Percentiles rank a stretch among this genome's conserved stretches.
Evolutionary conservation across 1,140 invertebrate genomes (phyloP).

Genomic region (Hestina assimilis): DNA sequence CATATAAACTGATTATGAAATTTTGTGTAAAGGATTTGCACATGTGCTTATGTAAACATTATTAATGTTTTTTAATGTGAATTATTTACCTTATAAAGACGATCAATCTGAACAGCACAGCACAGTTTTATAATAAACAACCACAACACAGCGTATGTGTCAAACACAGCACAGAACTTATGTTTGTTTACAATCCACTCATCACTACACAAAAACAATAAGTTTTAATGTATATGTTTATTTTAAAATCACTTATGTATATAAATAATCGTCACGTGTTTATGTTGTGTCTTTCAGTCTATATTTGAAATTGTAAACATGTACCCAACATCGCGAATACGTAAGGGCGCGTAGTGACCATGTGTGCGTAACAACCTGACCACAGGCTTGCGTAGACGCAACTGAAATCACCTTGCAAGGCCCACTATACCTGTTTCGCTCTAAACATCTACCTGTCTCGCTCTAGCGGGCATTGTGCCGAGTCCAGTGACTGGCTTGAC

Average conservation of each 20-base stretch:
- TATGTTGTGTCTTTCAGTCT: conserved; percentile 16
- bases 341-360: conserved; percentile 38
- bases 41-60: too few species aligned
- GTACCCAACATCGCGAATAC: conserved; percentile 44
- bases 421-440: conserved; percentile 62
- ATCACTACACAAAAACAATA: not conserved
- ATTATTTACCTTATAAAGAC: conserved; percentile 7
- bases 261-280: not conserved
- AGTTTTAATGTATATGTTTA: not conserved
- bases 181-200: conserved; percentile 12
- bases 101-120: conserved; percentile 4
- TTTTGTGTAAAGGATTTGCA: too few species aligned
- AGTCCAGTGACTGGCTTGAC: conserved; percentile 52
- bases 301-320: not conserved
- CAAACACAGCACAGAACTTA: conserved; percentile 11
- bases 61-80: too few species aligned
- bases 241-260: not conserved
- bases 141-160: conserved; percentile 10
- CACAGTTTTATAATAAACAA: conserved; percentile 8
- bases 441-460: conserved; percentile 40
- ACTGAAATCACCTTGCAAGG: conserved; percentile 77
- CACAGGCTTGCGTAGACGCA: conserved; percentile 66
- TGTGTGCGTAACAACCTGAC: conserved; percentile 67
- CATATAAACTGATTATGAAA: too few species aligned
- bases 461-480: conserved; percentile 73